Evolutionary conservation across 1,140 invertebrate genomes (phyloP).

Genomic region (Amphibalanus amphitrite): DNA sequence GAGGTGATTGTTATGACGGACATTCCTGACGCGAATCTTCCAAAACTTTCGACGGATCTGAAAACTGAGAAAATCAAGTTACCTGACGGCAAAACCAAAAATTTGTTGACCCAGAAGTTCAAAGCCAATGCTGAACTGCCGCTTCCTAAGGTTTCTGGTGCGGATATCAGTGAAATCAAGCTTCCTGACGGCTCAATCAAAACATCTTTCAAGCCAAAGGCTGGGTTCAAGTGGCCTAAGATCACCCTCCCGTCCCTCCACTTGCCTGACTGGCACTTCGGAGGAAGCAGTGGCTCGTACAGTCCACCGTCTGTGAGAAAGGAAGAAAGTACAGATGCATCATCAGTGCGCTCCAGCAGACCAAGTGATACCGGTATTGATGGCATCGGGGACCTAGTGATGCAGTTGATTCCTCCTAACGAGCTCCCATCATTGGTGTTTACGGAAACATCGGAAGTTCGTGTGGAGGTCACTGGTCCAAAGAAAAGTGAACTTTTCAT

Average conservation of each 20-base stretch:
- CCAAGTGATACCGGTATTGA: background rate
- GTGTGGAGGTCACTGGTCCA: background rate
- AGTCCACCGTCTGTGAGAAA: too few relatives aligned
- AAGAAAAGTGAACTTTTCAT: background rate
- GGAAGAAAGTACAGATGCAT: too few relatives aligned
- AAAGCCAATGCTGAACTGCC: background rate
- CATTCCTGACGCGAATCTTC: background rate
- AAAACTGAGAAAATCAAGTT: background rate
- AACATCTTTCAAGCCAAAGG: background rate
- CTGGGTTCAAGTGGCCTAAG: background rate
- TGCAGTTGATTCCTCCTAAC: background rate
- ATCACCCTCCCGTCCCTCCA: background rate
- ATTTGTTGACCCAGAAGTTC: background rate
- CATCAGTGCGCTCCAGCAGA: too few relatives aligned
- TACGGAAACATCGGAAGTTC: background rate
- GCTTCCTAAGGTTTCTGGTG: background rate
- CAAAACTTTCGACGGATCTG: background rate
- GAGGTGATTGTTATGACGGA: background rate
- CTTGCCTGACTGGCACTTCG: background rate
- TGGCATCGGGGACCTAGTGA: background rate
- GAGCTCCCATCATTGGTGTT: background rate
- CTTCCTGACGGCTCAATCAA: background rate
- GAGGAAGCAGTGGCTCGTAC: too few relatives aligned
- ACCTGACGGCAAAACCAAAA: background rate
- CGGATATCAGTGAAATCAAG: background rate